These are phyloP conservation scores for Acronicta leporina DNA, from an alignment of 2,888 invertebrate species.

Conservation along the genomic window DNA sequence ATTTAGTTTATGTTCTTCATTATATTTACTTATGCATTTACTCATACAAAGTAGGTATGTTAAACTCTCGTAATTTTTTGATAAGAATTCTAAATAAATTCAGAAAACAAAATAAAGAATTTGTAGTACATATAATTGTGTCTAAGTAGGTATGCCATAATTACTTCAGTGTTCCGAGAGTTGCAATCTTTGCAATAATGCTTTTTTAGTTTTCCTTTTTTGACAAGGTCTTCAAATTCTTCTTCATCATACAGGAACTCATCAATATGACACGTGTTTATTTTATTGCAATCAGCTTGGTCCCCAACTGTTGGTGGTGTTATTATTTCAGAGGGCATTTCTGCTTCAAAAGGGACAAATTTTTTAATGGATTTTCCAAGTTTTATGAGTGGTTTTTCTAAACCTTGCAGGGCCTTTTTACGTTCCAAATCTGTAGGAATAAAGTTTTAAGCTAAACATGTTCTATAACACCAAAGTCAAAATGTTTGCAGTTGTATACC, in stretches of 20 bases:
- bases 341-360: constrained; percentile 77
- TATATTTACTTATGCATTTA: no score
- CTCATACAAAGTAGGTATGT: no score
- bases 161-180: constrained; percentile 76
- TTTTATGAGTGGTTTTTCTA: constrained; percentile 71
- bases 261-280: constrained; percentile 90
- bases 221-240: constrained; percentile 84
- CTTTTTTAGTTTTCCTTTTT: constrained; percentile 73
- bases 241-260: constrained; percentile 92
- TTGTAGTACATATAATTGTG: no score
- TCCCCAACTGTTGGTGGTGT: constrained; percentile 78
- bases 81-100: no score
- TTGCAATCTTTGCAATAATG: constrained; percentile 79
- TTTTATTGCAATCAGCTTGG: constrained; percentile 87
- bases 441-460: background rate
- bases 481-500: constrained; percentile 57
- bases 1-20: no score
- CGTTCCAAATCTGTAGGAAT: constrained; percentile 72
- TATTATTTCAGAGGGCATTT: constrained; percentile 79
- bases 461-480: no score
- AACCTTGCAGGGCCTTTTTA: constrained; percentile 64
- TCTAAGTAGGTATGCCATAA: background rate
- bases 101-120: no score
- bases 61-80: no score
- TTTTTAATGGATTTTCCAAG: constrained; percentile 76